phyloP scores from a whole-genome alignment of 2,113 vertebrate genomes.

The Clarias batrachus region DNA sequence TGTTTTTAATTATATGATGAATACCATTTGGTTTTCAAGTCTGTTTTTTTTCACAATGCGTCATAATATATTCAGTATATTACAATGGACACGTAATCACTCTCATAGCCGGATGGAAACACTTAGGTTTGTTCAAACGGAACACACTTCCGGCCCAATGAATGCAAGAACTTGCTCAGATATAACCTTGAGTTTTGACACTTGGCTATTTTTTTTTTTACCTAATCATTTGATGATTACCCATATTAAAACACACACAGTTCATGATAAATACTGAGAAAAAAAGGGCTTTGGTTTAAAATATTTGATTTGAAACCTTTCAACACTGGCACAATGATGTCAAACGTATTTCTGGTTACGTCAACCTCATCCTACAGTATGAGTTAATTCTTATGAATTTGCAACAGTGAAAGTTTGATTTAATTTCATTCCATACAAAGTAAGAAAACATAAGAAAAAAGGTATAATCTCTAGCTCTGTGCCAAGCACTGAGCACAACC shows the following conservation, averaged over 20 bases:
- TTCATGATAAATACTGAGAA: background rate
- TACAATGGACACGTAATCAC: background rate
- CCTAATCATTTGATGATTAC: background rate
- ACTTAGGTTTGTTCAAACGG: background rate
- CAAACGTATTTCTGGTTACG: background rate
- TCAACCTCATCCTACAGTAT: background rate
- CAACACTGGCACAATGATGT: background rate
- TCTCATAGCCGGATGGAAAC: background rate
- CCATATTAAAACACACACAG: too few species aligned
- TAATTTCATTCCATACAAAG: background rate
- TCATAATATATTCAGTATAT: background rate
- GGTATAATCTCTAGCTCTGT: background rate
- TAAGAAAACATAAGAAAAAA: background rate
- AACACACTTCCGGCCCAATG: background rate
- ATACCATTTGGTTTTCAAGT: constrained; percentile 1
- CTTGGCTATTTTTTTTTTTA: background rate
- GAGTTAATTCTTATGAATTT: background rate
- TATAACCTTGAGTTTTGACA: background rate
- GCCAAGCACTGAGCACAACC: background rate
- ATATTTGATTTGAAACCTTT: background rate
- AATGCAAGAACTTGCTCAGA: background rate
- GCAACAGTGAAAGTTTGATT: background rate
- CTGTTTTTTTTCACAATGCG: background rate
- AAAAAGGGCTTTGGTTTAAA: background rate
- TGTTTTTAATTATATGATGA: constrained; percentile 3